phyloP scores from a whole-genome alignment of 1,140 invertebrate genomes.

The Paraescarpia echinospica region DNA sequence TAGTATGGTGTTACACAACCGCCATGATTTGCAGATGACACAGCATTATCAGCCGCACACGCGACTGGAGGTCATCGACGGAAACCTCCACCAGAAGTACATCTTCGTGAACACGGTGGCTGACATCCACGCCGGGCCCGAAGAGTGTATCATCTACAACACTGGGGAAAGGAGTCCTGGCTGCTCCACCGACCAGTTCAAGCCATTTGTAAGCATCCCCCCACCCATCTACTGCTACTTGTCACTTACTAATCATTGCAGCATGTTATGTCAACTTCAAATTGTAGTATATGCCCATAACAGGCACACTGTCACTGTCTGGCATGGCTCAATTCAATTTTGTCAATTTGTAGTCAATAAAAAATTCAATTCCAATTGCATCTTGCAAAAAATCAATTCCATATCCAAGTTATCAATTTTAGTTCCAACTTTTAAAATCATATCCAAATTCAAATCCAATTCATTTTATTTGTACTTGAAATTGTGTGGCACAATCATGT shows the following conservation, averaged over 20 bases:
- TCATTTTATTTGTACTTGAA: too few relatives aligned
- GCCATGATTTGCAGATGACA: neutral
- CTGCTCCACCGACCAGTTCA: conserved; percentile 46
- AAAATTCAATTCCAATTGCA: too few relatives aligned
- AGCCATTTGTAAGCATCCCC: conserved; percentile 49
- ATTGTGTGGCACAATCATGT: too few relatives aligned
- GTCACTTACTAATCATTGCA: neutral
- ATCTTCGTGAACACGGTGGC: conserved; percentile 17
- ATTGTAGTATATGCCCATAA: neutral
- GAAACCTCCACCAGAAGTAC: conserved; percentile 24
- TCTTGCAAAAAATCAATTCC: too few relatives aligned
- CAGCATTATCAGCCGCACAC: conserved; percentile 22
- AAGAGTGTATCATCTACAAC: conserved; percentile 54
- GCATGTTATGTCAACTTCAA: neutral
- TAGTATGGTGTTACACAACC: neutral
- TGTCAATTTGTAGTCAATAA: too few relatives aligned
- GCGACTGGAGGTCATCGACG: conserved; percentile 22
- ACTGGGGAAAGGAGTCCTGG: conserved; percentile 48
- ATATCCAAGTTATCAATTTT: too few relatives aligned
- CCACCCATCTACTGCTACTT: neutral
- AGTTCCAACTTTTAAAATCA: too few relatives aligned
- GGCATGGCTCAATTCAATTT: too few relatives aligned
- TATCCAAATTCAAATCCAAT: too few relatives aligned
- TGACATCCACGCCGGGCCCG: conserved; percentile 20
- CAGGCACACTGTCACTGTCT: too few relatives aligned